Conservation (phyloP, 1,140 invertebrate genomes). For the Hyposmocoma kahamanoa region DNA sequence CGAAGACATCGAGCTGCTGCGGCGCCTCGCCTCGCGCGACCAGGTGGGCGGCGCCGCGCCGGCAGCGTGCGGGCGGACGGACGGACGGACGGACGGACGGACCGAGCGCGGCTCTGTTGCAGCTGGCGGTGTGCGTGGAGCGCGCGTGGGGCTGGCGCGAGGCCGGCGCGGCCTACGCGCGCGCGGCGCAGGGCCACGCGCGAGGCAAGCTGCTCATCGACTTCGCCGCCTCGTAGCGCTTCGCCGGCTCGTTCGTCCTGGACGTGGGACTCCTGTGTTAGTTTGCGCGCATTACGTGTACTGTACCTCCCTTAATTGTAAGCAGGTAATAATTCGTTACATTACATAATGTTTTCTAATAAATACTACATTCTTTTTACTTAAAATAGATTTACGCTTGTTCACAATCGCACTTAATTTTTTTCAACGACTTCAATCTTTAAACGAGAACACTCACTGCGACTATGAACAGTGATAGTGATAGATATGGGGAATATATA, state of each 20-base stretch:
- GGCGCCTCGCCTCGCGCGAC: constrained; percentile 32
- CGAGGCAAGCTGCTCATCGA: constrained; percentile 48
- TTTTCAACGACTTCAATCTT: too few relatives aligned
- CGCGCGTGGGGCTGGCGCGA: constrained; percentile 30
- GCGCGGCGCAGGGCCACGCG: constrained; percentile 28
- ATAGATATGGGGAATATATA: too few relatives aligned
- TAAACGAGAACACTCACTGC: too few relatives aligned
- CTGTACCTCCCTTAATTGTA: too few relatives aligned
- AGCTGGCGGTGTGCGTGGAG: constrained; percentile 40
- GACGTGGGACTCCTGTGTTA: too few relatives aligned
- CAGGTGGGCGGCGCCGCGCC: constrained; percentile 16
- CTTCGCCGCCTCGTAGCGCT: constrained; percentile 19
- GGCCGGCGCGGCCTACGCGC: constrained; percentile 28
- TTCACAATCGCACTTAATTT: too few relatives aligned
- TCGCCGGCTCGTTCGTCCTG: not conserved
- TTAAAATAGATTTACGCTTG: too few relatives aligned
- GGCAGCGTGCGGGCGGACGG: not conserved
- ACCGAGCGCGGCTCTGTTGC: constrained; percentile 2
- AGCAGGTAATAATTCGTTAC: too few relatives aligned
- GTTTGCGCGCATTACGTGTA: too few relatives aligned
- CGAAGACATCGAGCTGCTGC: constrained; percentile 30
- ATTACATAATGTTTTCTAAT: too few relatives aligned
- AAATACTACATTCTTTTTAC: too few relatives aligned
- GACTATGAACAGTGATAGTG: too few relatives aligned
- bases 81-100: not conserved